A percentile compares a stretch with the other conserved stretches of the same genome.
Evolutionary conservation across 2,113 vertebrate genomes (phyloP).

Genomic region (Chunga burmeisteri): DNA sequence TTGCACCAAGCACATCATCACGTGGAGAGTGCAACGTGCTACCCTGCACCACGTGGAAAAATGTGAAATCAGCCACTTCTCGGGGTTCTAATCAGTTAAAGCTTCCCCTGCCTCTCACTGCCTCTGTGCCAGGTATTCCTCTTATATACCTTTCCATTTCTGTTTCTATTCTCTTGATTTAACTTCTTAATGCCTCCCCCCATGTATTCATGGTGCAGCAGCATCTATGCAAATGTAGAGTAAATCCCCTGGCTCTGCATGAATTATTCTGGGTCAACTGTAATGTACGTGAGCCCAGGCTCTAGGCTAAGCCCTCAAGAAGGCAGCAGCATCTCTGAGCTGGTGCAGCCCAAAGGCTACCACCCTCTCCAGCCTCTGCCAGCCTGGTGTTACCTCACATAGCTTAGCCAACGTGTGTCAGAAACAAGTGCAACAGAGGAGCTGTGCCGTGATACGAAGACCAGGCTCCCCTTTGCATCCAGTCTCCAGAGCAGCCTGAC

Average conservation of each 20-base stretch:
- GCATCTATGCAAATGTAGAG: background rate
- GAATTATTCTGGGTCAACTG: slow-evolving; percentile 1
- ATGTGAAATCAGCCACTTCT: background rate
- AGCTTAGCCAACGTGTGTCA: background rate
- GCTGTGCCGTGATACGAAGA: background rate
- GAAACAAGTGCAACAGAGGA: background rate
- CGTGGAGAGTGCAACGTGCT: rapidly evolving
- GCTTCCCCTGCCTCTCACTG: background rate
- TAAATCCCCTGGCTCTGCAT: background rate
- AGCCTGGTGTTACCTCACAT: background rate
- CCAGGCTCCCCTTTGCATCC: background rate
- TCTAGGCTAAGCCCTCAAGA: background rate
- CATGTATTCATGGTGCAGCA: background rate
- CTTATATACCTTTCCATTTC: background rate
- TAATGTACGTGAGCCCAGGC: background rate
- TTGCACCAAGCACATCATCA: background rate
- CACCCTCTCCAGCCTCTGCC: background rate
- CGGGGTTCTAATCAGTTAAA: background rate
- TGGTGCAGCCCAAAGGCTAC: background rate
- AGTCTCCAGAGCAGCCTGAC: background rate
- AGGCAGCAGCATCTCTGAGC: background rate
- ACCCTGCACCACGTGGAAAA: background rate
- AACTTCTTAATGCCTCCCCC: background rate
- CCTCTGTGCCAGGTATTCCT: background rate
- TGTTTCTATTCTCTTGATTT: background rate